phyloP scores from a whole-genome alignment of 2,797 vertebrate genomes.

The Bucorvus abyssinicus region DNA sequence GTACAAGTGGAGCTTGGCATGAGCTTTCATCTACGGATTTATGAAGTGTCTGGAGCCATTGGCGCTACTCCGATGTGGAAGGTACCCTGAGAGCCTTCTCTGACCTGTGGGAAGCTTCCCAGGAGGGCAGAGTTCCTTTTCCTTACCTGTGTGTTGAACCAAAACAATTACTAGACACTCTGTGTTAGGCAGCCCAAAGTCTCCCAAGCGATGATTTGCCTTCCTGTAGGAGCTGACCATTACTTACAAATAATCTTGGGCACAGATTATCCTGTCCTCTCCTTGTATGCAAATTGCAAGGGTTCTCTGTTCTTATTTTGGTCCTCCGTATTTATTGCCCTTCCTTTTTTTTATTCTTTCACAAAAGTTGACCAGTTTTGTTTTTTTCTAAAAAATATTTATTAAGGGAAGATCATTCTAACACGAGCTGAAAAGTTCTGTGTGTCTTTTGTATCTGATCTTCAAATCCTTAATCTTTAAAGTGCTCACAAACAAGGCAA shows the following conservation, averaged over 20 bases:
- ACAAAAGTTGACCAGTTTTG: not conserved
- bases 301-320: not conserved
- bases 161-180: not conserved
- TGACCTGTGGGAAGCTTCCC: not conserved
- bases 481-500: slow-evolving; percentile 6
- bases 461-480: slow-evolving; percentile 35
- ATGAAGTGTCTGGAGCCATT: not conserved
- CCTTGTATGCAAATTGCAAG: not conserved
- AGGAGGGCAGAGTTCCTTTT: not conserved
- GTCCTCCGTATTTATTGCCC: not conserved
- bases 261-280: not conserved
- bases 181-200: not conserved
- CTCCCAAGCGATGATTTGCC: not conserved
- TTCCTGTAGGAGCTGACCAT: not conserved
- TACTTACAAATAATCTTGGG: not conserved
- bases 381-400: not conserved
- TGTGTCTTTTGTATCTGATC: not conserved
- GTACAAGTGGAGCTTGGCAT: not conserved
- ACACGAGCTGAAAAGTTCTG: slow-evolving; percentile 6
- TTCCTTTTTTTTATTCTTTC: not conserved
- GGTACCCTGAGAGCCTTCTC: not conserved
- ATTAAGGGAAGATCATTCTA: not conserved
- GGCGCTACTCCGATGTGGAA: not conserved
- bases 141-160: not conserved
- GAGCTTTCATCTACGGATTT: not conserved